Evolutionary conservation across 1,140 invertebrate species (phyloP).

Genomic region (Cydia splendana): DNA sequence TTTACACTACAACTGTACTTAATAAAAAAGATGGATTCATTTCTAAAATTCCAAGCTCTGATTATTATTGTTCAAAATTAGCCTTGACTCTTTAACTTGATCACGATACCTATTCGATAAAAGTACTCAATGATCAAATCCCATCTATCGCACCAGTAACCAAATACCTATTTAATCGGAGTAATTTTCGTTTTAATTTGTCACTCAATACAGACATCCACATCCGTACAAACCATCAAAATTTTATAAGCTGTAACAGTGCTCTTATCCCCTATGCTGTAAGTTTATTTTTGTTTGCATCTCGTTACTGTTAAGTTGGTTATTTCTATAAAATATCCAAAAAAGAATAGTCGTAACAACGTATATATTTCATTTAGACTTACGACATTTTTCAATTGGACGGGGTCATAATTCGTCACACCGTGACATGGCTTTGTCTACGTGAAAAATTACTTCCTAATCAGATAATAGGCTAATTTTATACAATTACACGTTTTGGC

Average conservation of each 20-base stretch:
- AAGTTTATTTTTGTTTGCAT: background rate
- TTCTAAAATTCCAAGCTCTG: no score
- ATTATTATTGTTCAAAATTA: no score
- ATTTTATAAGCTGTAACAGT: background rate
- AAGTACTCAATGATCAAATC: background rate
- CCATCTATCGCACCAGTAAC: background rate
- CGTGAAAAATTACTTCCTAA: slow-evolving; percentile 69
- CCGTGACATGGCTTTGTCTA: slow-evolving; percentile 51
- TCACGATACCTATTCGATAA: background rate
- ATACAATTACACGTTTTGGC: slow-evolving; percentile 35
- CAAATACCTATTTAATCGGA: background rate
- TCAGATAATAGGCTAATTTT: slow-evolving; percentile 56
- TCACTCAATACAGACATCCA: slow-evolving; percentile 4
- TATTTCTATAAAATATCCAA: background rate
- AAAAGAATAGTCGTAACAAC: background rate
- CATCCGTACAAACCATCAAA: background rate
- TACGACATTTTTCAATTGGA: background rate
- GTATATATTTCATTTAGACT: background rate
- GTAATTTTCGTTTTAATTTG: slow-evolving; percentile 9
- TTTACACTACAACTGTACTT: no score
- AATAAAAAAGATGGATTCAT: no score
- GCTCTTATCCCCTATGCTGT: background rate
- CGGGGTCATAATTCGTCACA: slow-evolving; percentile 40
- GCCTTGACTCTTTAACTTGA: no score
- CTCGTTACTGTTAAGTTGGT: background rate